A percentile compares a stretch with the other conserved stretches of the same genome.
These are phyloP conservation scores for Poecilia gillii DNA, from an alignment of 2,797 vertebrate species.

Conservation along the genomic window DNA sequence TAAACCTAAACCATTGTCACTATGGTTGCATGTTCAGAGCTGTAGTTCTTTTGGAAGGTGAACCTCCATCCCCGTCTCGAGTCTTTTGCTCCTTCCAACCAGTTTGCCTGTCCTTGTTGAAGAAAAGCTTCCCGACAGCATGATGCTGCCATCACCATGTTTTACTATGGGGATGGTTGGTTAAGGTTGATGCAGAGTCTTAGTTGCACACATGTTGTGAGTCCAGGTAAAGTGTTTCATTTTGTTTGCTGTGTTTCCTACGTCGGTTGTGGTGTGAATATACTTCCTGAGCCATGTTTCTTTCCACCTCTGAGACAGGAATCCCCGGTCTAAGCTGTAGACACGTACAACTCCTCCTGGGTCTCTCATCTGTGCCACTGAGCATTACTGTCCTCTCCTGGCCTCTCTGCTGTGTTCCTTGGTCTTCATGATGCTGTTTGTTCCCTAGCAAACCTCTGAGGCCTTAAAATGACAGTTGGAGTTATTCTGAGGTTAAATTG, in stretches of 20 bases:
- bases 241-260: background rate
- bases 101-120: background rate
- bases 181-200: background rate
- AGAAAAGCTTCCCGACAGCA: background rate
- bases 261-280: background rate
- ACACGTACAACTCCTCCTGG: background rate
- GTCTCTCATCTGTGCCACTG: background rate
- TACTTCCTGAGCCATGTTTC: background rate
- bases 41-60: background rate
- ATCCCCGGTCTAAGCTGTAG: background rate
- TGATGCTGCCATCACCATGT: background rate
- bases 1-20: background rate
- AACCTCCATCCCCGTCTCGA: background rate
- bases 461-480: background rate
- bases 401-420: background rate
- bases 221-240: background rate
- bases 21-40: background rate
- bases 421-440: background rate
- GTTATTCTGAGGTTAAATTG: background rate
- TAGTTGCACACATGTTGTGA: background rate
- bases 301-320: background rate
- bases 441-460: background rate
- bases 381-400: background rate
- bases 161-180: background rate
- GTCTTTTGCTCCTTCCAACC: background rate